Evolutionary conservation across 2,797 vertebrate genomes (phyloP).

Genomic region (Helicolenus hilgendorfi): DNA sequence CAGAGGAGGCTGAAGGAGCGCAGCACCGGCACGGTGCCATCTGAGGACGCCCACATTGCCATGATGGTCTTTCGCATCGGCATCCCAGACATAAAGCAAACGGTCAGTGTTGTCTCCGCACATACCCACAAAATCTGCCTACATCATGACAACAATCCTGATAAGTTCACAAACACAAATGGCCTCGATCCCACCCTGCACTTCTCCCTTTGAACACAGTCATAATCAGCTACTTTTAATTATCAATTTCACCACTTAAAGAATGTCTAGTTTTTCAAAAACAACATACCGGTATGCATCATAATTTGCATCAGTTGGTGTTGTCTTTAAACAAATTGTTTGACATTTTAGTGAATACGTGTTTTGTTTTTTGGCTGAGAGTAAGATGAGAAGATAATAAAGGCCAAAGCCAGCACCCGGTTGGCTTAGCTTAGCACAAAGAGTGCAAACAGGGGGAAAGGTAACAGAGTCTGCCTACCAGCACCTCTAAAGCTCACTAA

Average conservation of each 20-base stretch:
- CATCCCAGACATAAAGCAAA: slow-evolving; percentile 97
- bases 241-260: neutral
- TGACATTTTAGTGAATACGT: neutral
- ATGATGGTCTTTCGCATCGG: slow-evolving; percentile 98
- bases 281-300: neutral
- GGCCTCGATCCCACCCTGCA: neutral
- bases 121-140: neutral
- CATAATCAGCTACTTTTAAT: neutral
- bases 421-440: neutral
- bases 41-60: slow-evolving; percentile 94
- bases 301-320: neutral
- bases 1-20: slow-evolving; percentile 91
- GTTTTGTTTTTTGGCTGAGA: accelerated
- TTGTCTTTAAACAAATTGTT: neutral
- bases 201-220: neutral
- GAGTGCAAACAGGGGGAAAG: too few relatives aligned
- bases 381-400: neutral
- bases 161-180: neutral
- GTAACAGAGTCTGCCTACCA: neutral
- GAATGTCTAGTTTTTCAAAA: neutral
- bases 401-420: neutral
- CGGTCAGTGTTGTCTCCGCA: slow-evolving; percentile 87
- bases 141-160: neutral
- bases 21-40: slow-evolving; percentile 87
- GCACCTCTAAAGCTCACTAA: neutral